Percentiles rank a stretch among this genome's conserved stretches.
phyloP scores from a whole-genome alignment of 2,113 vertebrate genomes.

The Cottus gobio region DNA sequence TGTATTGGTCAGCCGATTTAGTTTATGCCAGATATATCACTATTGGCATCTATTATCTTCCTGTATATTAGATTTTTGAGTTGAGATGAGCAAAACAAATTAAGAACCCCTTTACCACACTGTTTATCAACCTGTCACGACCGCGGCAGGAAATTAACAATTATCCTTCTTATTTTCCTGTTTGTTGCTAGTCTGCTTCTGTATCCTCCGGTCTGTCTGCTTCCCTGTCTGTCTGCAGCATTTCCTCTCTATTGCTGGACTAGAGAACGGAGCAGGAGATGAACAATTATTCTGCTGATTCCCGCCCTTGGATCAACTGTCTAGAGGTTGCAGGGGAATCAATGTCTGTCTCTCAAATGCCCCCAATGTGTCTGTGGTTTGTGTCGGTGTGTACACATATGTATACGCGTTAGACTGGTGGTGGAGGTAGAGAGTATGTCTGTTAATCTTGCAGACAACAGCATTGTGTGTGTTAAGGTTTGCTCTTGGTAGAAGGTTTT shows the following conservation, averaged over 20 bases:
- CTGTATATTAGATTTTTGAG: slow-evolving; percentile 22
- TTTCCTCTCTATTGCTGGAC: slow-evolving; percentile 61
- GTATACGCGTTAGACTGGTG: neutral
- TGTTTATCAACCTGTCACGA: slow-evolving; percentile 44
- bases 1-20: neutral
- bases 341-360: slow-evolving; percentile 43
- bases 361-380: slow-evolving; percentile 9
- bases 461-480: slow-evolving; percentile 6
- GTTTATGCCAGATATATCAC: neutral
- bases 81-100: slow-evolving; percentile 25
- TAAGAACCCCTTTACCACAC: slow-evolving; percentile 4
- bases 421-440: neutral
- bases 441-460: neutral
- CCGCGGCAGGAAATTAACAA: slow-evolving; percentile 66
- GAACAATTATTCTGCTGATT: slow-evolving; percentile 71
- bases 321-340: slow-evolving; percentile 48
- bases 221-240: slow-evolving; percentile 35
- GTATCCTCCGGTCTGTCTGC: slow-evolving; percentile 37
- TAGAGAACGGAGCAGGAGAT: slow-evolving; percentile 65
- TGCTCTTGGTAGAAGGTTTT: neutral
- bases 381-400: neutral
- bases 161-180: slow-evolving; percentile 51
- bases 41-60: neutral
- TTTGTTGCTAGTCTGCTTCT: slow-evolving; percentile 40
- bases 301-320: slow-evolving; percentile 30